Evolutionary conservation across 2,113 vertebrate species (phyloP), one percentile per base, ranked within the genome.

Genomic region (Callorhinus ursinus): DNA sequence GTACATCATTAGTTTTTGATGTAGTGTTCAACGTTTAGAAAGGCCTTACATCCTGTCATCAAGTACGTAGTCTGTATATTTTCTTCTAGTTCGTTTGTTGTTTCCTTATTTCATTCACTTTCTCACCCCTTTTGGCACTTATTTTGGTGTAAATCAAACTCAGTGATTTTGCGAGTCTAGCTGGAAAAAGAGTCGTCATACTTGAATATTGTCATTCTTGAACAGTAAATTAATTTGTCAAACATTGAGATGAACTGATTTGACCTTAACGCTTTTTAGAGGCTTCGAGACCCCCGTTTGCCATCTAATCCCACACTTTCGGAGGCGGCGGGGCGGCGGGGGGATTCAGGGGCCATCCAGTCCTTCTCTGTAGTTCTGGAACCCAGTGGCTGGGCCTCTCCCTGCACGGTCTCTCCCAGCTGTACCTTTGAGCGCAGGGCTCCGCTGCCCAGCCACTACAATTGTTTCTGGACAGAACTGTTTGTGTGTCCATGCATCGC

Each of bases 211-310:
- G 67, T 21, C 21, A 12, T 83, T 92, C 18, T 77, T 92, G 24
- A 95, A 74, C 12, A 14, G 13, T 31, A 88, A 85, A 39, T 96
- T 90, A 51, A 57, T 24, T 95, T 74, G 84, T 85, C 93, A 94
- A 61, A 93, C 72, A 49, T 51, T 19, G 7, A 18, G 51, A 84
- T 51, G 67, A 84, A 76, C 71, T 61, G 26, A 63, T 16, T 53
- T 18, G 63, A 79, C 8, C 57, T 65, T 22, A 79, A 36, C 36
- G 57, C 14, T 63, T 65, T 79, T 84, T 39, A 57, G 81, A 59
- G 16, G 55, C 28, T 36, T 61, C 24, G 3, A 42, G 90, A 77
- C 26, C 21, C 18, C 18, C 2, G 7, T 67, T 80, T 90, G 31
- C 71, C n/a, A 4, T 74, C 77, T 69, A 72, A 33, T 42, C 10